These are phyloP conservation scores for Clanis bilineata DNA, from an alignment of 2,888 invertebrate species.

Conservation along the genomic window DNA sequence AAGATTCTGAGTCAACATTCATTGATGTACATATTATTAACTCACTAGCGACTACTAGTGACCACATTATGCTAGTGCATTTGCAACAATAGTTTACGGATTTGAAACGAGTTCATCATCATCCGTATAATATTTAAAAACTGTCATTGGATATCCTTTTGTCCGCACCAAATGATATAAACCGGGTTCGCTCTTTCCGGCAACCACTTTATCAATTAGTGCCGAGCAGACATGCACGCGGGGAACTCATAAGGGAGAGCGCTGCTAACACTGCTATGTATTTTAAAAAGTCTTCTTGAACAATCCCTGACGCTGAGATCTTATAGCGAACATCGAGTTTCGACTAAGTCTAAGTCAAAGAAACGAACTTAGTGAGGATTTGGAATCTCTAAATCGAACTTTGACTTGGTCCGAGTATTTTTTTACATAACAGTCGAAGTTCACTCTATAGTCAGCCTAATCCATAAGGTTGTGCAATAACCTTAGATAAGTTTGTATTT, in stretches of 20 bases:
- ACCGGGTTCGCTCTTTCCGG: slow-evolving; percentile 29
- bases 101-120: slow-evolving; percentile 53
- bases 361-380: no score
- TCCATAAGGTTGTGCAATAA: not conserved
- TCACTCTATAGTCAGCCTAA: no score
- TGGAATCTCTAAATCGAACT: no score
- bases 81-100: no score
- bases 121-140: slow-evolving; percentile 39
- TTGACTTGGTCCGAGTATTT: no score
- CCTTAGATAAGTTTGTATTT: not conserved
- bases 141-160: slow-evolving; percentile 51
- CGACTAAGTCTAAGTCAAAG: no score
- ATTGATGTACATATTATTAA: not conserved
- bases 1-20: slow-evolving; percentile 30
- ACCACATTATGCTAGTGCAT: slow-evolving; percentile 31
- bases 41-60: not conserved
- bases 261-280: no score
- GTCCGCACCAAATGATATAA: slow-evolving; percentile 38
- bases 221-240: slow-evolving; percentile 1
- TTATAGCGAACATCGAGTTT: no score
- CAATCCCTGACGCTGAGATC: no score
- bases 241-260: slow-evolving; percentile 22
- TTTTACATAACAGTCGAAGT: no score
- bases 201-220: slow-evolving; percentile 68
- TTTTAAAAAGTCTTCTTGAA: no score